A percentile compares a stretch with the other conserved stretches of the same genome.
Evolutionary conservation across 1,140 invertebrate species (phyloP).

Genomic region (Daktulosphaira vitifoliae): DNA sequence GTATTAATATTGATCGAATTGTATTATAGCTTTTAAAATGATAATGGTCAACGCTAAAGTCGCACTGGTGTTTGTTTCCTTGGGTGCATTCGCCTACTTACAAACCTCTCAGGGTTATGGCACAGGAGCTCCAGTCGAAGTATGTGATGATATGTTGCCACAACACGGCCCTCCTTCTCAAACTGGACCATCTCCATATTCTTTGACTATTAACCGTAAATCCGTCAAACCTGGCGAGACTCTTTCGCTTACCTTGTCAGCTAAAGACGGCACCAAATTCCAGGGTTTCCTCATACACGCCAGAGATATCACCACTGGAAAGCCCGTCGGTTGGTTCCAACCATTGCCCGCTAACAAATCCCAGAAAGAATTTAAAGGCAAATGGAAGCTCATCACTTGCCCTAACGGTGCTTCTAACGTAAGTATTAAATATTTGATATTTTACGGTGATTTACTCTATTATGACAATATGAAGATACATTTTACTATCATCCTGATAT

Average conservation of each 20-base stretch:
- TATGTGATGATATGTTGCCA: slow-evolving; percentile 48
- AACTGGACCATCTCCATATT: slow-evolving; percentile 45
- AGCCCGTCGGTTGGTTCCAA: slow-evolving; percentile 46
- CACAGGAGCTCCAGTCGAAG: slow-evolving; percentile 45
- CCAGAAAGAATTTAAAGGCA: neutral
- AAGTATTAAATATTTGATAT: too few species aligned
- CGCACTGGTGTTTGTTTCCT: neutral
- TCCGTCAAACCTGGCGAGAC: slow-evolving; percentile 41
- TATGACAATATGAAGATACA: too few species aligned
- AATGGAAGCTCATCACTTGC: neutral
- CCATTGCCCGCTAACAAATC: slow-evolving; percentile 40
- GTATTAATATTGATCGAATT: too few species aligned
- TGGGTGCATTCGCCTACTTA: neutral
- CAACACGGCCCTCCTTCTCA: slow-evolving; percentile 46
- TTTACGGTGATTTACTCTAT: too few species aligned
- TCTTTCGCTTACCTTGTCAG: slow-evolving; percentile 44
- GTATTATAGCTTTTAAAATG: neutral
- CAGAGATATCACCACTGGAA: slow-evolving; percentile 42
- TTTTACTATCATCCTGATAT: too few species aligned
- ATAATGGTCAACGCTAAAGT: slow-evolving; percentile 8
- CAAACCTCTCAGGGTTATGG: slow-evolving; percentile 10
- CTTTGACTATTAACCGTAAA: slow-evolving; percentile 44
- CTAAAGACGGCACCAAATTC: slow-evolving; percentile 42
- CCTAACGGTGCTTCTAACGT: neutral
- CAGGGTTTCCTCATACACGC: slow-evolving; percentile 49